Percentiles rank a stretch among this genome's conserved stretches.
Conservation (phyloP, 2,888 invertebrate species). For the Melanostoma mellinum region DNA sequence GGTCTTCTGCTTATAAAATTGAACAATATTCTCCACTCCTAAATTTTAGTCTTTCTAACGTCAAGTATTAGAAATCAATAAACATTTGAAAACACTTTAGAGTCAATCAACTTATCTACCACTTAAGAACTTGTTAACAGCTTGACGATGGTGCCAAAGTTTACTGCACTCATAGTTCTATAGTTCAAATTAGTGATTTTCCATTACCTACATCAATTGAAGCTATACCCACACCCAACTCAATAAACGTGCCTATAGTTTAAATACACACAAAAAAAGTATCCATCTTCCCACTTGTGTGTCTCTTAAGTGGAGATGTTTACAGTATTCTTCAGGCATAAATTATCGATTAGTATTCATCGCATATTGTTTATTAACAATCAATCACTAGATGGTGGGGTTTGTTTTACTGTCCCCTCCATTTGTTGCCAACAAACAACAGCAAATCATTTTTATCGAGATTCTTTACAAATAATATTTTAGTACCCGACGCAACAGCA, state of each 20-base stretch:
- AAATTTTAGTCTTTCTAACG: too few relatives aligned
- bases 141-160: too few relatives aligned
- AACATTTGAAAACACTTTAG: too few relatives aligned
- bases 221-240: neutral
- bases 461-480: slow-evolving; percentile 42
- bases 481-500: slow-evolving; percentile 30
- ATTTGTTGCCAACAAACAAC: neutral
- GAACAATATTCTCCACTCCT: too few relatives aligned
- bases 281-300: slow-evolving; percentile 26
- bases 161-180: too few relatives aligned
- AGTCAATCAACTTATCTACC: too few relatives aligned
- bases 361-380: slow-evolving; percentile 23
- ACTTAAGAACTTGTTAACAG: too few relatives aligned
- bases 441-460: slow-evolving; percentile 11
- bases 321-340: slow-evolving; percentile 29
- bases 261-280: neutral
- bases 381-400: slow-evolving; percentile 15
- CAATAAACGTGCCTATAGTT: slow-evolving; percentile 2
- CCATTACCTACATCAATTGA: neutral
- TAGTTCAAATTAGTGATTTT: neutral
- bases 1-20: too few relatives aligned
- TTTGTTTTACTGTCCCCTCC: slow-evolving; percentile 27
- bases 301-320: slow-evolving; percentile 35
- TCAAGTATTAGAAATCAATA: too few relatives aligned
- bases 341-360: slow-evolving; percentile 51